Evolutionary conservation across 2,797 vertebrate genomes (phyloP).

Genomic region (Erpetoichthys calabaricus): DNA sequence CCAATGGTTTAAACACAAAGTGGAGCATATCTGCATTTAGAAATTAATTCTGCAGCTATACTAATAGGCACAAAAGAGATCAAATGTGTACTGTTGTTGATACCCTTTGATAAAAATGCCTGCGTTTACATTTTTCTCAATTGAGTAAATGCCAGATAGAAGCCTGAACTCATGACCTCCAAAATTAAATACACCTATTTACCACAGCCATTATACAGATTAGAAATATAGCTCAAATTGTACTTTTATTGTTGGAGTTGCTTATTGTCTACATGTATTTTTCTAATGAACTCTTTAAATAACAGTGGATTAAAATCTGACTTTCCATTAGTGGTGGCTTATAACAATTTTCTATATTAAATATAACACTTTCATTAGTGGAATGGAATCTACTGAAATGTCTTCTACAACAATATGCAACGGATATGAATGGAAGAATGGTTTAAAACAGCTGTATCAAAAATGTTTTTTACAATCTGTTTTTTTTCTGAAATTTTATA

Average conservation of each 20-base stretch:
- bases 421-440: conserved; percentile 3
- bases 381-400: conserved; percentile 1
- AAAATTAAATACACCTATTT: conserved; percentile 19
- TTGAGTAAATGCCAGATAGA: conserved; percentile 4
- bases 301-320: conserved; percentile 32
- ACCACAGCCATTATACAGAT: conserved; percentile 32
- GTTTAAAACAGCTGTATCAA: conserved; percentile 22
- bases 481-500: conserved; percentile 18
- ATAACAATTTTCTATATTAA: conserved; percentile 29
- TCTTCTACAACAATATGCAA: not conserved
- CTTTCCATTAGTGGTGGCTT: conserved; percentile 41
- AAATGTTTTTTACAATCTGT: conserved; percentile 13
- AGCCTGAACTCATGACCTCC: not conserved
- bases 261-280: conserved; percentile 28
- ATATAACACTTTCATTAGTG: conserved; percentile 16
- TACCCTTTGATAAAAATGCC: too few relatives aligned
- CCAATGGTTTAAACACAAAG: too few relatives aligned
- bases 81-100: too few relatives aligned
- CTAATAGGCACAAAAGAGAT: too few relatives aligned
- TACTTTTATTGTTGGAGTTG: conserved; percentile 46
- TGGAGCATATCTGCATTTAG: too few relatives aligned
- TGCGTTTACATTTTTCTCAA: conserved; percentile 6
- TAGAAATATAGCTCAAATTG: conserved; percentile 28
- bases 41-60: too few relatives aligned
- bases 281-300: conserved; percentile 23